A percentile compares a stretch with the other conserved stretches of the same genome.
Conservation (phyloP, 2,113 vertebrate genomes). For the Ia io region DNA sequence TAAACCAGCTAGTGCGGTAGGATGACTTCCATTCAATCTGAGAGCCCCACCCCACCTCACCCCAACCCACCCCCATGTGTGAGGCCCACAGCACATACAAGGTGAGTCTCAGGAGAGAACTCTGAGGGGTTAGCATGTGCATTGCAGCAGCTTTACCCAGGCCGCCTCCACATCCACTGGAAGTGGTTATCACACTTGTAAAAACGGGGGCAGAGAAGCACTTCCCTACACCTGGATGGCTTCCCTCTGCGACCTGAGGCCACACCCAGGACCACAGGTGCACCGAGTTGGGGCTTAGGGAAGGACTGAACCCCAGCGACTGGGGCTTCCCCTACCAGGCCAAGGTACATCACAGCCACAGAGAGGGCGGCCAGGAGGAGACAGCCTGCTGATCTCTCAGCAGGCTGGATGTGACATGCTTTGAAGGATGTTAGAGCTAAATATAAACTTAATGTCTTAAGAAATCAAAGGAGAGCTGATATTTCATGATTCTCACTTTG, state of each 20-base stretch:
- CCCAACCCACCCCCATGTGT: too few relatives aligned
- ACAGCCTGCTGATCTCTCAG: too few relatives aligned
- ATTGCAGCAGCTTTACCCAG: accelerated
- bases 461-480: background rate
- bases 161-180: too few relatives aligned
- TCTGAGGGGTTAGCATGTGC: accelerated
- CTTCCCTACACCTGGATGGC: accelerated
- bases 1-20: background rate
- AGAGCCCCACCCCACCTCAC: background rate
- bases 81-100: accelerated
- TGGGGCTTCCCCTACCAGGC: background rate
- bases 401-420: background rate
- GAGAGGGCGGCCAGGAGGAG: accelerated
- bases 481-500: background rate
- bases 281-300: background rate
- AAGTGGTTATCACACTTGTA: accelerated
- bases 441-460: background rate
- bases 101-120: background rate
- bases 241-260: background rate
- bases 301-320: background rate
- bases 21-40: background rate
- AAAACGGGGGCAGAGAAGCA: background rate
- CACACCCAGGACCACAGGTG: background rate
- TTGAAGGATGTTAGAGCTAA: background rate
- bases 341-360: background rate